Conservation (phyloP, 2,113 vertebrate species). For the Tichodroma muraria region DNA sequence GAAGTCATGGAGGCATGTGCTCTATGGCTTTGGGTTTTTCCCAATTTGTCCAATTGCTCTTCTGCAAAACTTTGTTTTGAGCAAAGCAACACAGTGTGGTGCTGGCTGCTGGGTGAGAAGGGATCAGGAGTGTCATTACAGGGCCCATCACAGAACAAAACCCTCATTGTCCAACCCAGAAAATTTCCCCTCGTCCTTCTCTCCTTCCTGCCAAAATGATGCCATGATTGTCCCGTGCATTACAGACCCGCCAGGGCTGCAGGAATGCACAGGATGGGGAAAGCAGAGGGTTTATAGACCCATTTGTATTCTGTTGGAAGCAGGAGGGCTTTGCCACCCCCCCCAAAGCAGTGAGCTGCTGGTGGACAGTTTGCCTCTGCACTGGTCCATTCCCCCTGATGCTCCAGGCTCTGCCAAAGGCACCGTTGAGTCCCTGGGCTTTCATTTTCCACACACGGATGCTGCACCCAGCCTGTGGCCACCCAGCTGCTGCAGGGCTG, state of each 20-base stretch:
- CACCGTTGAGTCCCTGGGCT: accelerated
- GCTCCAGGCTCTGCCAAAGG: neutral
- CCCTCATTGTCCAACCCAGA: neutral
- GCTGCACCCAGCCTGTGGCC: neutral
- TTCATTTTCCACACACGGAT: neutral
- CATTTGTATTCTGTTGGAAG: neutral
- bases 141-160: neutral
- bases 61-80: neutral
- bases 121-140: neutral
- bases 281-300: neutral
- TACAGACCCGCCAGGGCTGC: neutral
- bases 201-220: neutral
- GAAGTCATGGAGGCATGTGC: neutral
- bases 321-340: neutral
- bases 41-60: neutral
- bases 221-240: neutral
- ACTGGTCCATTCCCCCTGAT: accelerated
- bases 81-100: neutral
- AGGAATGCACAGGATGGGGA: neutral
- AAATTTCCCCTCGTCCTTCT: neutral
- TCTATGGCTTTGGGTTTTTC: neutral
- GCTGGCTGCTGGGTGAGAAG: neutral
- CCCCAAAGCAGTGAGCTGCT: neutral
- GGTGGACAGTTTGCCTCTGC: accelerated
- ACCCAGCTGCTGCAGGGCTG: neutral